A percentile compares a stretch with the other conserved stretches of the same genome.
Conservation (phyloP, 1,140 invertebrate genomes). For the Eriosoma lanigerum region DNA sequence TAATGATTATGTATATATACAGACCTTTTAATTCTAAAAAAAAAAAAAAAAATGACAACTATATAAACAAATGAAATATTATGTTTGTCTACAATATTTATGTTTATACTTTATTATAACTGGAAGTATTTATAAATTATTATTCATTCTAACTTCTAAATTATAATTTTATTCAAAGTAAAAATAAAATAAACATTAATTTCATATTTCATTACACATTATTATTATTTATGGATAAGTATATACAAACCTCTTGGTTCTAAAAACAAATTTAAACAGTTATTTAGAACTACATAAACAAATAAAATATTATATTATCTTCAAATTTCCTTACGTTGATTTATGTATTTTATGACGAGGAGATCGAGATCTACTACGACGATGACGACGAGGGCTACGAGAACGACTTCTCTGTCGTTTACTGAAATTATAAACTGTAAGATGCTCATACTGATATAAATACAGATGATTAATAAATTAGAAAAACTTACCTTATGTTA, state of each 20-base stretch:
- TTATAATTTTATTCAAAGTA: no score
- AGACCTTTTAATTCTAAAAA: slow-evolving; percentile 29
- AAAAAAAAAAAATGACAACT: not conserved
- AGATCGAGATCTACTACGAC: slow-evolving; percentile 36
- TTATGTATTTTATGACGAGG: slow-evolving; percentile 35
- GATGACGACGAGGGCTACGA: slow-evolving; percentile 35
- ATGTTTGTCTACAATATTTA: no score
- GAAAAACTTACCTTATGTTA: slow-evolving; percentile 21
- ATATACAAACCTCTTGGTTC: slow-evolving; percentile 11
- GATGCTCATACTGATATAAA: no score
- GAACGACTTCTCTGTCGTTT: slow-evolving; percentile 40
- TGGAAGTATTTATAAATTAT: no score
- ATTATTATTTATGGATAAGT: not conserved
- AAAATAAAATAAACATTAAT: no score
- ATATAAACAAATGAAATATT: no score
- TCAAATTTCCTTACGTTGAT: slow-evolving; percentile 25
- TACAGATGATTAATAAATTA: no score
- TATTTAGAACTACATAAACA: not conserved
- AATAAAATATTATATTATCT: not conserved
- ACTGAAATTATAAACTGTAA: slow-evolving; percentile 2
- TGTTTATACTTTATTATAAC: no score
- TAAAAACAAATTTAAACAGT: not conserved
- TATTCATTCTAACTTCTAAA: no score
- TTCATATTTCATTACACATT: no score
- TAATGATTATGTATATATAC: not conserved